A percentile compares a stretch with the other conserved stretches of the same genome.
These are phyloP conservation scores for Spodoptera picta DNA, from an alignment of 2,888 invertebrate species.

Conservation along the genomic window DNA sequence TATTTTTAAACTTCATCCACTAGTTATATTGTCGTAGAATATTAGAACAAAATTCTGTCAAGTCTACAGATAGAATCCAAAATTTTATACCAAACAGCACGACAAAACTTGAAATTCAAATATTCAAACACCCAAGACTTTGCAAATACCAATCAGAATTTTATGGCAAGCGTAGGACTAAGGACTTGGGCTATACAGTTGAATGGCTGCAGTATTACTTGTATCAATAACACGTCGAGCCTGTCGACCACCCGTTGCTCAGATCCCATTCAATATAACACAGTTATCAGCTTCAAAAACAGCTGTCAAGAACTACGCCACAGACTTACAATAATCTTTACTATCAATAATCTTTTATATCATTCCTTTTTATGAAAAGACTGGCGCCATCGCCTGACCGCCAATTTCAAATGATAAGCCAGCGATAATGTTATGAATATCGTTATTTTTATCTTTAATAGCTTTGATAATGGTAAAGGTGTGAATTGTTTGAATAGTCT, in stretches of 20 bases:
- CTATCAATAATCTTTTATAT: slow-evolving; percentile 47
- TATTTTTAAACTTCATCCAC: too few species aligned
- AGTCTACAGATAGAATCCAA: too few species aligned
- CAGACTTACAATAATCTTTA: slow-evolving; percentile 45
- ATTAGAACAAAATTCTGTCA: too few species aligned
- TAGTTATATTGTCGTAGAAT: too few species aligned
- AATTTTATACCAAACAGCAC: not conserved
- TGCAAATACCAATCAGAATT: slow-evolving; percentile 37
- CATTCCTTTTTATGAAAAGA: slow-evolving; percentile 47
- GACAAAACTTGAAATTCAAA: slow-evolving; percentile 18
- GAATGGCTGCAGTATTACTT: slow-evolving; percentile 31
- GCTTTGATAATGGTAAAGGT: slow-evolving; percentile 46
- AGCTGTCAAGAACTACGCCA: slow-evolving; percentile 37
- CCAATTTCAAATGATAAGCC: slow-evolving; percentile 66
- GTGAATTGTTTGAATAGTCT: slow-evolving; percentile 22
- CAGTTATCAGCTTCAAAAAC: slow-evolving; percentile 44
- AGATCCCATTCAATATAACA: slow-evolving; percentile 28
- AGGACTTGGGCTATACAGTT: slow-evolving; percentile 13
- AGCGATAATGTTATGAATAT: slow-evolving; percentile 55
- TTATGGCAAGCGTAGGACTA: slow-evolving; percentile 27
- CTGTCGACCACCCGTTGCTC: slow-evolving; percentile 36
- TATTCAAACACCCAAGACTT: slow-evolving; percentile 28
- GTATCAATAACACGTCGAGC: slow-evolving; percentile 22
- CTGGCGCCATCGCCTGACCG: slow-evolving; percentile 76
- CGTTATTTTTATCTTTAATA: slow-evolving; percentile 59